Evolutionary conservation across 2,888 invertebrate species (phyloP).

Genomic region (Polydrusus pterygomalis): DNA sequence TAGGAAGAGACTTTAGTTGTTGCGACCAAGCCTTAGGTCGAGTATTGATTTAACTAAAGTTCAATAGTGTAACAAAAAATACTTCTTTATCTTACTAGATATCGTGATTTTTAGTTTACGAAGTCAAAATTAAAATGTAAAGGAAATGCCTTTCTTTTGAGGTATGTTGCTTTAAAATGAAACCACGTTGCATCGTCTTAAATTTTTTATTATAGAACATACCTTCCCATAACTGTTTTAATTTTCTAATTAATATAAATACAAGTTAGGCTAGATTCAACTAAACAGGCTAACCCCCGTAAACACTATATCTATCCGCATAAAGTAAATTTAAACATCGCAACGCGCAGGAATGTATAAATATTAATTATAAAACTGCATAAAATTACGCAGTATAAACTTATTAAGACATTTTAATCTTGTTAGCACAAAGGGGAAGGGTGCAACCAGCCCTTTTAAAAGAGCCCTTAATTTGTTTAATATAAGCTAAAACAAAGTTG

Average conservation of each 20-base stretch:
- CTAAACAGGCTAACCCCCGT: too few relatives aligned
- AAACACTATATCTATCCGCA: too few relatives aligned
- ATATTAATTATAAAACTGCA: constrained; percentile 14
- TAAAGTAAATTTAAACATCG: too few relatives aligned
- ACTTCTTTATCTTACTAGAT: constrained; percentile 4
- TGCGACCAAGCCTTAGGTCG: constrained; percentile 8
- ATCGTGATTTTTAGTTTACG: not conserved
- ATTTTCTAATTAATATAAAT: too few relatives aligned
- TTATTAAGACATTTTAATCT: constrained; percentile 29
- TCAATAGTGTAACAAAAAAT: not conserved
- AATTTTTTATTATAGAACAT: too few relatives aligned
- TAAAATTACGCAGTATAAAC: constrained; percentile 1
- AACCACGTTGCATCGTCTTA: too few relatives aligned
- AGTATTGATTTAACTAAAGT: constrained; percentile 6
- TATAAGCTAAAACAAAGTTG: constrained; percentile 33
- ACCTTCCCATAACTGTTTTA: too few relatives aligned
- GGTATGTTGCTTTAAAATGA: too few relatives aligned
- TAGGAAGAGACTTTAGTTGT: constrained; percentile 29
- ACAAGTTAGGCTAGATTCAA: too few relatives aligned
- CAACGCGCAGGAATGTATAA: not conserved
- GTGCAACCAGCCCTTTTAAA: constrained; percentile 2
- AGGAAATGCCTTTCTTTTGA: too few relatives aligned
- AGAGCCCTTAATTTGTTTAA: constrained; percentile 29
- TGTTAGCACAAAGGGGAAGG: constrained; percentile 3
- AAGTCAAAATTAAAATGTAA: too few relatives aligned